Conservation (phyloP, 2,113 vertebrate genomes). For the Connochaetes taurinus region DNA sequence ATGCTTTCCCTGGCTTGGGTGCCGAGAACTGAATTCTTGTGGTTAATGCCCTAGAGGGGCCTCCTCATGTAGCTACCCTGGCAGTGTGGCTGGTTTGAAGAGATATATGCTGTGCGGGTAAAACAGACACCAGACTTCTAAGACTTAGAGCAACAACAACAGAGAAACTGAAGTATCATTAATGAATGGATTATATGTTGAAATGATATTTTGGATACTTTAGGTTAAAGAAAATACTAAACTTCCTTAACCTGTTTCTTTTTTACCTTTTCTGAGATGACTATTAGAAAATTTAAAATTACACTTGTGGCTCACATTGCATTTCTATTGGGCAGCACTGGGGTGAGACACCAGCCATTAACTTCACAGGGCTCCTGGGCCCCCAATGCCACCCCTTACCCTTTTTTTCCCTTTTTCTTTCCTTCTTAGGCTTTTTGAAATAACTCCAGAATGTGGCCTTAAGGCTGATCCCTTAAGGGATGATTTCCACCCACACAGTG, state of each 20-base stretch:
- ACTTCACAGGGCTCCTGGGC: not conserved
- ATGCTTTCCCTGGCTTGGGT: not conserved
- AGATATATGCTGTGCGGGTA: fast-evolving
- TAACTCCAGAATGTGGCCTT: not conserved
- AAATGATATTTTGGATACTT: not conserved
- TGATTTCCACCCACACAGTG: not conserved
- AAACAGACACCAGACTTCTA: not conserved
- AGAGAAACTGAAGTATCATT: not conserved
- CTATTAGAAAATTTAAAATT: not conserved
- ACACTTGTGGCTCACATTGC: not conserved
- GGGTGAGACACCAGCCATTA: not conserved
- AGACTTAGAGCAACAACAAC: not conserved
- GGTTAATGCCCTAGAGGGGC: not conserved
- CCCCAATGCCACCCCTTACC: not conserved
- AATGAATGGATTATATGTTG: not conserved
- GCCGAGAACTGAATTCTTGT: not conserved
- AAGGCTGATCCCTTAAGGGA: not conserved
- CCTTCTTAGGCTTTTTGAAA: not conserved
- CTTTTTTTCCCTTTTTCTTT: not conserved
- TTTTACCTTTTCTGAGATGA: not conserved
- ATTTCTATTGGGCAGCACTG: not conserved
- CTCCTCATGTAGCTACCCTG: not conserved
- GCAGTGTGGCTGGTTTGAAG: not conserved
- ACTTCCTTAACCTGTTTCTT: not conserved
- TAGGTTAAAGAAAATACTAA: not conserved